A percentile compares a stretch with the other conserved stretches of the same genome.
Evolutionary conservation across 1,140 invertebrate genomes (phyloP).

Genomic region (Drosophila bipectinata): DNA sequence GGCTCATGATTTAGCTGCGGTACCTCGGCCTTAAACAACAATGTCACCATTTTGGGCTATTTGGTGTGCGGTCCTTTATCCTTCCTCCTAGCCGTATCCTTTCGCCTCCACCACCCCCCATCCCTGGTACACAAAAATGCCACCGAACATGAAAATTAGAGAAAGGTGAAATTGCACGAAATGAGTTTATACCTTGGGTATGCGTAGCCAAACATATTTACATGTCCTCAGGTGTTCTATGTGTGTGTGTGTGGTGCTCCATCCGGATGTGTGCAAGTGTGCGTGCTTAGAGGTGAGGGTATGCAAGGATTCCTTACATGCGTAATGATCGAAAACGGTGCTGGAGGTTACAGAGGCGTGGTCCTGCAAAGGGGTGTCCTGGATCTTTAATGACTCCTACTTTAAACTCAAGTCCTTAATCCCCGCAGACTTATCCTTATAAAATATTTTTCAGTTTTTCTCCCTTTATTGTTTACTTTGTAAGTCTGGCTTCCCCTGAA

Average conservation of each 20-base stretch:
- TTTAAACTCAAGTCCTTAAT: background rate
- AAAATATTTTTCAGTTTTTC: background rate
- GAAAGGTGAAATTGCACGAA: slow-evolving; percentile 73
- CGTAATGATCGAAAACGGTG: slow-evolving; percentile 42
- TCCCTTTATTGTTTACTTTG: slow-evolving; percentile 10
- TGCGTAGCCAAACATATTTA: slow-evolving; percentile 61
- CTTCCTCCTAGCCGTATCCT: slow-evolving; percentile 2
- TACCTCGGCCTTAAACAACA: slow-evolving; percentile 46
- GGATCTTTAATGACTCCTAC: background rate
- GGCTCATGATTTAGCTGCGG: slow-evolving; percentile 55
- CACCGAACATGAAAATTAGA: slow-evolving; percentile 73
- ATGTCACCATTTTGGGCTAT: slow-evolving; percentile 61
- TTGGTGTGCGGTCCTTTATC: slow-evolving; percentile 14
- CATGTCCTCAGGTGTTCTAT: slow-evolving; percentile 46
- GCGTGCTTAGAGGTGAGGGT: slow-evolving; percentile 9
- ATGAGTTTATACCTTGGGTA: slow-evolving; percentile 58
- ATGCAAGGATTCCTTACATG: slow-evolving; percentile 47
- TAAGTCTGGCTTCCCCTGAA: slow-evolving; percentile 9
- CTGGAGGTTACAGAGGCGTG: slow-evolving; percentile 17
- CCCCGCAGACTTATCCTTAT: too few species aligned
- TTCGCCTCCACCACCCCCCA: background rate
- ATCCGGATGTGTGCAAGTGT: slow-evolving; percentile 5
- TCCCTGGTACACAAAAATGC: slow-evolving; percentile 19
- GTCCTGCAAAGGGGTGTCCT: background rate
- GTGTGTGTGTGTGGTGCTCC: slow-evolving; percentile 6